Base-by-base conservation (phyloP, 2,888 invertebrate species). In the Papilio demoleus region DNA sequence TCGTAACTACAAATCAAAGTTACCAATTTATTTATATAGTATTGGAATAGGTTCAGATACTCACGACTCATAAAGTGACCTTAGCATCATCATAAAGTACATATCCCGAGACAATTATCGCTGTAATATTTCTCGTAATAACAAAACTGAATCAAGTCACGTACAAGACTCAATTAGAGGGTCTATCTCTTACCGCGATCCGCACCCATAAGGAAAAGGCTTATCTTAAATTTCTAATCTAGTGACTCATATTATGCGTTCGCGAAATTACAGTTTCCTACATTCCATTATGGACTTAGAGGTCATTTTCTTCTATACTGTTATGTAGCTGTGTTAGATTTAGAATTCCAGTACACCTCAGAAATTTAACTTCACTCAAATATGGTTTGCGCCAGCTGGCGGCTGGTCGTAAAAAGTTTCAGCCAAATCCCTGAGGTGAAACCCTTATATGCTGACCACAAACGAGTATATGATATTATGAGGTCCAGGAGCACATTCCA, bases 191-290 rank as follows among this genome's bases (percentile, higher is more conserved):
- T 82, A 79, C 83, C 81, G 76, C 79, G 76, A 84, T 85, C 82
- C 86, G 81, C 85, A 78, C 88, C 86, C 88, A 87, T 88, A 87
- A 87, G 86, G 87, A 86, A 86, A 83, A 72, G 74, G 77, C 80
- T 84, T 88, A 88, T 89, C 88, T 83, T 69, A 81, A 87, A 86
- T 88, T 88, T 89, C 89, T 88, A 84, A 89, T 88, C 89, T 86
- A 73, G 65, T 53, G 65, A 65, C 61, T 69, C 65, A 53, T 74
- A 73, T 76, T 76, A 82, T 82, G 79, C 77, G 81, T 84, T 81
- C 81, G 86, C 86, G 75, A 87, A 87, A 84, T 85, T 80, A 79
- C 80, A 38, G 19, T 72, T 56, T 69, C 65, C 66, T 58, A 56
- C 19, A 61, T 42, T 14, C 31, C 58, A 40, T 36, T 27, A 62